These are phyloP conservation scores for Crocuta crocuta DNA, from an alignment of 2,113 vertebrate genomes.

Conservation along the genomic window DNA sequence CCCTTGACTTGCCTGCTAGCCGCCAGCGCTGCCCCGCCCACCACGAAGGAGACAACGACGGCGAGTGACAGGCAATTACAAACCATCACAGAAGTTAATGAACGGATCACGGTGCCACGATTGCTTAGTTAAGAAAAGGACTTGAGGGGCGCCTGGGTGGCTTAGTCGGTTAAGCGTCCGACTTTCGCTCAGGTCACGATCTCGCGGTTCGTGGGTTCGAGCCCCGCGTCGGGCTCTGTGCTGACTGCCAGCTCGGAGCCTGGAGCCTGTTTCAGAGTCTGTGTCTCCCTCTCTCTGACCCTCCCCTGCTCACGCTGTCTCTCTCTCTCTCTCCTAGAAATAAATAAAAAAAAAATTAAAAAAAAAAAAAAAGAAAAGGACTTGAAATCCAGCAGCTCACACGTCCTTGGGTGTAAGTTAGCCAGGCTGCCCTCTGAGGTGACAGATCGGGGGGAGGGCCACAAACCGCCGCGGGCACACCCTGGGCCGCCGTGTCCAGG, in stretches of 20 bases:
- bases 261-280: too few relatives aligned
- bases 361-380: neutral
- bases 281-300: too few relatives aligned
- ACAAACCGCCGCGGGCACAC: fast-evolving
- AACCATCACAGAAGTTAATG: neutral
- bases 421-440: neutral
- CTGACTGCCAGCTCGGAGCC: too few relatives aligned
- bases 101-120: neutral
- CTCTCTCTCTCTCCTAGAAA: too few relatives aligned
- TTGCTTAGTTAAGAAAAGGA: neutral
- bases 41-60: neutral
- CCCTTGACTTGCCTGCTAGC: neutral
- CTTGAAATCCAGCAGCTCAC: neutral
- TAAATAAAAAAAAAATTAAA: too few relatives aligned
- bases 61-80: neutral
- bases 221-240: too few relatives aligned
- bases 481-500: neutral
- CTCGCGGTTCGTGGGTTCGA: too few relatives aligned
- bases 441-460: neutral
- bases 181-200: too few relatives aligned
- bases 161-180: too few relatives aligned
- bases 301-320: too few relatives aligned
- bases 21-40: neutral
- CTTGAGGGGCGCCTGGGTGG: neutral
- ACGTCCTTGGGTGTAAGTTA: fast-evolving